phyloP scores from a whole-genome alignment of 2,797 vertebrate species.

The Echiichthys vipera region DNA sequence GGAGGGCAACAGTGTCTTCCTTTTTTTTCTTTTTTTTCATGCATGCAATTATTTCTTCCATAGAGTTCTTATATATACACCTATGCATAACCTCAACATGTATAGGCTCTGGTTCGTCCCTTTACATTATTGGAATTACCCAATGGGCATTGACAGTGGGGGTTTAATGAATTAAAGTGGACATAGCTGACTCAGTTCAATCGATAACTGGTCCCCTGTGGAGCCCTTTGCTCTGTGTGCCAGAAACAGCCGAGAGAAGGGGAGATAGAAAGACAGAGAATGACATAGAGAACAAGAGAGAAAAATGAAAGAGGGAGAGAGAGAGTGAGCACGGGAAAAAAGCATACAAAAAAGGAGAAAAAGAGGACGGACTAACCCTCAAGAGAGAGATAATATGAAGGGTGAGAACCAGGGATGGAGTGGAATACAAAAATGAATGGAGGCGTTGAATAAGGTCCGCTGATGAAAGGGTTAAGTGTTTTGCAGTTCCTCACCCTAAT shows the following conservation, averaged over 20 bases:
- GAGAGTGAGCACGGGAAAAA: slow-evolving; percentile 29
- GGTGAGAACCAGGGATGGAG: slow-evolving; percentile 42
- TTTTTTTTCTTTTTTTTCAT: neutral
- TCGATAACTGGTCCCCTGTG: slow-evolving; percentile 80
- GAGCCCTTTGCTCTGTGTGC: slow-evolving; percentile 61
- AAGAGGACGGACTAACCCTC: slow-evolving; percentile 50
- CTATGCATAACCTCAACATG: slow-evolving; percentile 58
- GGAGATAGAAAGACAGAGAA: slow-evolving; percentile 53
- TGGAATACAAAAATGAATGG: slow-evolving; percentile 59
- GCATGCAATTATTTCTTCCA: slow-evolving; percentile 29
- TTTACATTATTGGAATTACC: slow-evolving; percentile 85
- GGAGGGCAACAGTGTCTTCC: neutral
- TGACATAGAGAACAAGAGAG: slow-evolving; percentile 49
- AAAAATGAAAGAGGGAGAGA: slow-evolving; percentile 43
- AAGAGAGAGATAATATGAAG: slow-evolving; percentile 58
- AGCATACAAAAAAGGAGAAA: slow-evolving; percentile 49
- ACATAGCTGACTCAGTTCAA: slow-evolving; percentile 86
- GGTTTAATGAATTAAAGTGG: slow-evolving; percentile 87
- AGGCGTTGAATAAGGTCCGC: slow-evolving; percentile 49
- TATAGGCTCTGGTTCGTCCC: slow-evolving; percentile 49
- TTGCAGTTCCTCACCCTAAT: slow-evolving; percentile 65
- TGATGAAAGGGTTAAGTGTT: slow-evolving; percentile 79
- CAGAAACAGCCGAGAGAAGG: slow-evolving; percentile 48
- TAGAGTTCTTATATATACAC: slow-evolving; percentile 38
- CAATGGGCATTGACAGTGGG: slow-evolving; percentile 82